phyloP scores from a whole-genome alignment of 2,888 invertebrate genomes.

The Netelia melanura region DNA sequence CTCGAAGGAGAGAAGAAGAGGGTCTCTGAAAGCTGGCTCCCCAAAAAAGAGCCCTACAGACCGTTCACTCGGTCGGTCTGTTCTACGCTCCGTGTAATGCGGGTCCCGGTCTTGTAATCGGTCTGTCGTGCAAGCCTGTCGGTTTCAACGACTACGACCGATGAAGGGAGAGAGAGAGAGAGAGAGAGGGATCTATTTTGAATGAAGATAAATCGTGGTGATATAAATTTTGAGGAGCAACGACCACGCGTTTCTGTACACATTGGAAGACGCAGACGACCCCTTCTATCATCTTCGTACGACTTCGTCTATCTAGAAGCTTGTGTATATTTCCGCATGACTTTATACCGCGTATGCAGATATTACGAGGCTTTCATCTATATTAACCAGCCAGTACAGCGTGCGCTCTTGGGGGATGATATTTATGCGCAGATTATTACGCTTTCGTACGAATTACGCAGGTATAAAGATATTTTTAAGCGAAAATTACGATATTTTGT shows the following conservation, averaged over 20 bases:
- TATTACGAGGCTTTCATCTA: slow-evolving; percentile 18
- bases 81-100: neutral
- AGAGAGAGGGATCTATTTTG: slow-evolving; percentile 64
- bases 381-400: neutral
- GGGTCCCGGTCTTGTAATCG: slow-evolving; percentile 24
- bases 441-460: neutral
- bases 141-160: slow-evolving; percentile 13
- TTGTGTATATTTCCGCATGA: slow-evolving; percentile 51
- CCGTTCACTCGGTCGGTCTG: neutral
- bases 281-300: slow-evolving; percentile 23
- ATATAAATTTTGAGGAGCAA: slow-evolving; percentile 68
- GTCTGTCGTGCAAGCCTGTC: slow-evolving; percentile 43
- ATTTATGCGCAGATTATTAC: neutral
- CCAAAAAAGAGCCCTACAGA: slow-evolving; percentile 2
- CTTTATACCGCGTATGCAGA: slow-evolving; percentile 25
- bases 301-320: slow-evolving; percentile 3
- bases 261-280: slow-evolving; percentile 6
- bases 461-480: slow-evolving; percentile 49
- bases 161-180: slow-evolving; percentile 6
- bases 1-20: slow-evolving; percentile 36
- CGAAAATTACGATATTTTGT: slow-evolving; percentile 28
- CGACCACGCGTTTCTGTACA: slow-evolving; percentile 56
- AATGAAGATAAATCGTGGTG: slow-evolving; percentile 66
- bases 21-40: neutral
- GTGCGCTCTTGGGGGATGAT: neutral